Conservation (phyloP, 2,113 vertebrate genomes). For the Lepidiolamprologus cunningtoni region DNA sequence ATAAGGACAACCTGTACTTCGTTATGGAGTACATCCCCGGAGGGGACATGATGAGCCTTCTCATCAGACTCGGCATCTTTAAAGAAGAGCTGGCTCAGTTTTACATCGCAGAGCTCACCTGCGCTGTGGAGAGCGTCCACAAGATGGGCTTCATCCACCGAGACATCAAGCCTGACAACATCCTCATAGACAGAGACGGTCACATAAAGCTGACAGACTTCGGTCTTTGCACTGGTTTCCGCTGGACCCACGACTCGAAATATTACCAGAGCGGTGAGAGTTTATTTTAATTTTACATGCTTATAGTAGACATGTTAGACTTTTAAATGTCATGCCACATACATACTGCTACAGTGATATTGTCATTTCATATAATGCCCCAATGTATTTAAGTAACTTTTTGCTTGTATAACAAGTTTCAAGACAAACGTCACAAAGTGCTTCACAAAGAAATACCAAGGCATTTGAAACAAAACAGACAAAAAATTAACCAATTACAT, state of each 20-base stretch:
- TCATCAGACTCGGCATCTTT: slow-evolving; percentile 95
- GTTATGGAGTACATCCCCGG: slow-evolving; percentile 99
- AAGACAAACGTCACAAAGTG: not conserved
- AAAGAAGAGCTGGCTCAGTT: slow-evolving; percentile 93
- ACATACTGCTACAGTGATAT: not conserved
- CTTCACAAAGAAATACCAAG: not conserved
- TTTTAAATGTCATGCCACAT: not conserved
- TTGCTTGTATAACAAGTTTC: not conserved
- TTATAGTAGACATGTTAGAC: not conserved
- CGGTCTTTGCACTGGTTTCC: slow-evolving; percentile 94
- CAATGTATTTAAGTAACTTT: not conserved
- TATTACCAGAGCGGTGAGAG: slow-evolving; percentile 97
- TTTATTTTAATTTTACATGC: not conserved
- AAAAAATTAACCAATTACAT: not conserved
- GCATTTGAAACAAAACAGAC: not conserved
- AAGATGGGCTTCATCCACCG: slow-evolving; percentile 99
- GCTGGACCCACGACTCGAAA: slow-evolving; percentile 98
- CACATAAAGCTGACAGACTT: slow-evolving; percentile 98
- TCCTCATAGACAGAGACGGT: slow-evolving; percentile 94
- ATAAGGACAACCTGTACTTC: slow-evolving; percentile 96
- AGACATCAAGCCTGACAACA: slow-evolving; percentile 99
- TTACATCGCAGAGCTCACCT: slow-evolving; percentile 95
- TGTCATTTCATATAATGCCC: not conserved
- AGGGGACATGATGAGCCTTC: slow-evolving; percentile 99
- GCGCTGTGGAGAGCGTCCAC: slow-evolving; percentile 97